Conservation (phyloP, 1,140 invertebrate species). For the Lordiphosa mommai region DNA sequence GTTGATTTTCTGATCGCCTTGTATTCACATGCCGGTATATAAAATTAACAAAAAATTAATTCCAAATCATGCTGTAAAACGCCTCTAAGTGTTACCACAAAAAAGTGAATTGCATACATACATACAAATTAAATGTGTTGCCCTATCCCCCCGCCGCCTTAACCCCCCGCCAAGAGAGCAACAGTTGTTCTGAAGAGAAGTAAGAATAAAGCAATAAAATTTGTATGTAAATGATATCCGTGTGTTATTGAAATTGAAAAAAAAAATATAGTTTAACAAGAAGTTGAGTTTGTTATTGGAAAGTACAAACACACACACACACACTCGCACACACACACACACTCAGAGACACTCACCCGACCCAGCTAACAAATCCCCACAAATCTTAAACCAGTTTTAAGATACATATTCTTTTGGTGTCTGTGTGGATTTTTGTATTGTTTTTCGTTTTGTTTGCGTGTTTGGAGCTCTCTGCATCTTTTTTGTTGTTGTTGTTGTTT, state of each 20-base stretch:
- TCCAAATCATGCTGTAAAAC: no score
- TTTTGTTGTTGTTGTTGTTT: no score
- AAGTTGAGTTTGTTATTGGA: constrained; percentile 52
- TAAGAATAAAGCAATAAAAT: constrained; percentile 12
- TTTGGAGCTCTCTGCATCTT: constrained; percentile 54
- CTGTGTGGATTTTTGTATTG: constrained; percentile 41
- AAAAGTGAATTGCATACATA: no score
- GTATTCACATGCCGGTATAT: no score
- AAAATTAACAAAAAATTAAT: no score
- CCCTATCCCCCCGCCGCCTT: background rate
- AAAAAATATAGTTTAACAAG: constrained; percentile 29
- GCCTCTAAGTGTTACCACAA: no score
- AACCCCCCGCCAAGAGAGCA: constrained; percentile 25
- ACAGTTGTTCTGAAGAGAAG: constrained; percentile 31
- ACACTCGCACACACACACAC: constrained; percentile 21
- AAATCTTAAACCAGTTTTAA: constrained; percentile 77
- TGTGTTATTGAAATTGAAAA: constrained; percentile 24
- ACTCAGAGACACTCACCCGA: constrained; percentile 35
- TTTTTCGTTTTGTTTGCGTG: constrained; percentile 56
- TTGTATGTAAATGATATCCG: constrained; percentile 29
- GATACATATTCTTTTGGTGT: constrained; percentile 70
- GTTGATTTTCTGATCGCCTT: no score
- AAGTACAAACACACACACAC: constrained; percentile 31
- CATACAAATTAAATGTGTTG: no score
- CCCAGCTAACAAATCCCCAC: constrained; percentile 70